Evolutionary conservation across 2,888 invertebrate genomes (phyloP).

Genomic region (Drosophila acutilabella): DNA sequence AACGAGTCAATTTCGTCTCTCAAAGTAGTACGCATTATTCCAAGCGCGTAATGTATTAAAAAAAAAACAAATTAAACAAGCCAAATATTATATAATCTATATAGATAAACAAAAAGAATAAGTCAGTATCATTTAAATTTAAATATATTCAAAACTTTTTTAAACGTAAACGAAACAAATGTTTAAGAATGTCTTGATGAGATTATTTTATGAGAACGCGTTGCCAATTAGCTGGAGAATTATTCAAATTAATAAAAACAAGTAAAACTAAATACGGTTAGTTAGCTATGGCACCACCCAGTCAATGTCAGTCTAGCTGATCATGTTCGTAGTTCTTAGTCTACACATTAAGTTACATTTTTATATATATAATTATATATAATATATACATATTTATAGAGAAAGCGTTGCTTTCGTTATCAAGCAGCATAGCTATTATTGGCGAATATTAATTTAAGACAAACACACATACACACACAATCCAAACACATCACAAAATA

Average conservation of each 20-base stretch:
- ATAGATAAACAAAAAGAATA: slow-evolving; percentile 41
- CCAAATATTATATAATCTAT: slow-evolving; percentile 70
- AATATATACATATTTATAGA: slow-evolving; percentile 7
- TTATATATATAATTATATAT: background rate
- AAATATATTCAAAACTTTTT: slow-evolving; percentile 25
- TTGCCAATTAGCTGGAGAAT: slow-evolving; percentile 66
- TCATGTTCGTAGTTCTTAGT: slow-evolving; percentile 60
- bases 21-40: slow-evolving; percentile 63
- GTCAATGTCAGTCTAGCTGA: slow-evolving; percentile 64
- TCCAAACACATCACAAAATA: slow-evolving; percentile 10
- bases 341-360: slow-evolving; percentile 29
- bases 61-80: slow-evolving; percentile 49
- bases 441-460: slow-evolving; percentile 74
- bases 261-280: slow-evolving; percentile 25
- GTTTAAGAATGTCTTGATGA: slow-evolving; percentile 65
- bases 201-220: slow-evolving; percentile 62
- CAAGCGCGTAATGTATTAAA: slow-evolving; percentile 66
- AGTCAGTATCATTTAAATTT: slow-evolving; percentile 70
- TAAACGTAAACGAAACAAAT: slow-evolving; percentile 37
- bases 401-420: slow-evolving; percentile 38
- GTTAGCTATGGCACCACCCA: slow-evolving; percentile 40
- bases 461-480: slow-evolving; percentile 3
- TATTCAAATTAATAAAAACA: slow-evolving; percentile 22
- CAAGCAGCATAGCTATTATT: slow-evolving; percentile 53
- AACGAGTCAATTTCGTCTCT: slow-evolving; percentile 74